Conservation (phyloP, 2,797 vertebrate species). For the Rhinophrynus dorsalis region DNA sequence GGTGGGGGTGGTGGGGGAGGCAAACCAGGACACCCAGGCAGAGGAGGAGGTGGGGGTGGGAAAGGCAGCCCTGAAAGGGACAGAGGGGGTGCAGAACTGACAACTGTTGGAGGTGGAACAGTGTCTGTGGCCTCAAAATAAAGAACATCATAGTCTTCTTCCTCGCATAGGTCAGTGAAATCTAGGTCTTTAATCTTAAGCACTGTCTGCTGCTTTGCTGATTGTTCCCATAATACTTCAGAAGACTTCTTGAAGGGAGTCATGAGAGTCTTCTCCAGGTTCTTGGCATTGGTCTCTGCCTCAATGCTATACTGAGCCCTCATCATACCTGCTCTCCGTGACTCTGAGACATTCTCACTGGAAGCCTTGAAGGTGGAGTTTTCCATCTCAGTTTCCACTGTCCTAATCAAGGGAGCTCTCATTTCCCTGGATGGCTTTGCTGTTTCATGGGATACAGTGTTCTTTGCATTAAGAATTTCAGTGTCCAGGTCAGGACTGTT, state of each 20-base stretch:
- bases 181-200: constrained; percentile 91
- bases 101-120: constrained; percentile 29
- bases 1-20: constrained; percentile 52
- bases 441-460: constrained; percentile 47
- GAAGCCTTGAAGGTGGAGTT: constrained; percentile 55
- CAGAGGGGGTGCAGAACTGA: constrained; percentile 43
- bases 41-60: constrained; percentile 53
- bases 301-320: constrained; percentile 77
- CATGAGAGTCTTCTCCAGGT: constrained; percentile 72
- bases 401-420: constrained; percentile 6
- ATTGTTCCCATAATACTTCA: constrained; percentile 68
- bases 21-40: constrained; percentile 53
- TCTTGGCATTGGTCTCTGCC: constrained; percentile 67
- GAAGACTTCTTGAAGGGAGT: constrained; percentile 65
- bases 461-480: constrained; percentile 27
- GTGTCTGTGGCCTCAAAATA: constrained; percentile 69
- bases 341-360: constrained; percentile 62
- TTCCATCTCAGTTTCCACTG: constrained; percentile 51
- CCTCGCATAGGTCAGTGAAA: constrained; percentile 92
- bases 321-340: constrained; percentile 54
- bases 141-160: constrained; percentile 87
- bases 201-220: constrained; percentile 63
- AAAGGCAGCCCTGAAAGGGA: constrained; percentile 54
- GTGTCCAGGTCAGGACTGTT: not conserved
- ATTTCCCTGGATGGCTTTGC: constrained; percentile 19